Conservation (phyloP, 2,888 invertebrate genomes). For the Pterostichus madidus region DNA sequence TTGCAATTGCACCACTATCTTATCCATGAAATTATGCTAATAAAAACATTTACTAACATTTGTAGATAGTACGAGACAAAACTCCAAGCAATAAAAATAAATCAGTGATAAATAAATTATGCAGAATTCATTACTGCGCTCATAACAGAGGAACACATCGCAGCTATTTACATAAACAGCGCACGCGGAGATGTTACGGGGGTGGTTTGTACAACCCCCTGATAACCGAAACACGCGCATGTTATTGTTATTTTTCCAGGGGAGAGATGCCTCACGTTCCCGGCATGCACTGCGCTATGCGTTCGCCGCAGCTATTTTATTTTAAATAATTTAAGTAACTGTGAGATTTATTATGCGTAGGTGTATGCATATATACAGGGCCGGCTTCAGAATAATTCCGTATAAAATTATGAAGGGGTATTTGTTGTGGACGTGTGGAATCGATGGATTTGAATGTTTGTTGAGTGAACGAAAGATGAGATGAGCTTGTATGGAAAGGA, state of each 20-base stretch:
- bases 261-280: neutral
- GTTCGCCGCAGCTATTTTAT: neutral
- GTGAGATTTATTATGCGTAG: neutral
- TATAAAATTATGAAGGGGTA: too few relatives aligned
- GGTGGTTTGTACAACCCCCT: neutral
- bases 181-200: neutral
- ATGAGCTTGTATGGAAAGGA: neutral
- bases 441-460: too few relatives aligned
- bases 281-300: neutral
- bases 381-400: too few relatives aligned
- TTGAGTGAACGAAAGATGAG: too few relatives aligned
- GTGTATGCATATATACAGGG: neutral
- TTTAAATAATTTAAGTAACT: constrained; percentile 39
- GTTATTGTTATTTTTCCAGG: neutral
- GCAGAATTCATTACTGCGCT: constrained; percentile 24
- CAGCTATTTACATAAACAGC: constrained; percentile 39
- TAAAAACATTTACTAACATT: constrained; percentile 35
- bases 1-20: neutral
- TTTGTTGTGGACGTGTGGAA: too few relatives aligned
- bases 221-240: constrained; percentile 9
- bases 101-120: constrained; percentile 52
- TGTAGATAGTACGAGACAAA: constrained; percentile 1
- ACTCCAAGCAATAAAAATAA: constrained; percentile 39
- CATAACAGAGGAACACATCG: constrained; percentile 10
- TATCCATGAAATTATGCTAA: constrained; percentile 29